Evolutionary conservation across 2,888 invertebrate species (phyloP).

Genomic region (Cremastinae sp.): DNA sequence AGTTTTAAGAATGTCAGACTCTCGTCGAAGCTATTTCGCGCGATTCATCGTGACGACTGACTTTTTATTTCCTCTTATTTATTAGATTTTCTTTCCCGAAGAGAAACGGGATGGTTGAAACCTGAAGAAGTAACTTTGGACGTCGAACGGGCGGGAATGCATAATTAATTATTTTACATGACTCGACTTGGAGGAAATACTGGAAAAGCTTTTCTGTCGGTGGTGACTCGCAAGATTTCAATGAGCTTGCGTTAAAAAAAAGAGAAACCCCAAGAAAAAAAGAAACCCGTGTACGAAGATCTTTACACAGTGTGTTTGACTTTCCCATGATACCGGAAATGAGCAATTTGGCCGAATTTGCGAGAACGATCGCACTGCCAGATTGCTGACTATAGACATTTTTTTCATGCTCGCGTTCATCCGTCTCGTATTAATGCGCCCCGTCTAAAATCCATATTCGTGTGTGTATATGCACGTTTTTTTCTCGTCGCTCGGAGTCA

Average conservation of each 20-base stretch:
- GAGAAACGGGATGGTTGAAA: conserved; percentile 38
- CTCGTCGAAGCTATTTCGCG: conserved; percentile 1
- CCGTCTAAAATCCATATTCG: conserved; percentile 8
- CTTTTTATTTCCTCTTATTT: conserved; percentile 17
- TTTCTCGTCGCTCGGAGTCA: neutral
- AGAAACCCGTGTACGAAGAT: neutral
- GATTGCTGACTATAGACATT: conserved; percentile 23
- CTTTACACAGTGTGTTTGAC: neutral
- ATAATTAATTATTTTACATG: conserved; percentile 49
- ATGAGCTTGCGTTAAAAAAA: neutral
- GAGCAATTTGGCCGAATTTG: conserved; percentile 37
- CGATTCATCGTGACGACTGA: conserved; percentile 48
- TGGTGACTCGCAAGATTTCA: conserved; percentile 2
- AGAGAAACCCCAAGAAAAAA: neutral
- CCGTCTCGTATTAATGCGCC: neutral
- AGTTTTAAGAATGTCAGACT: conserved; percentile 12
- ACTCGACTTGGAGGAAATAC: conserved; percentile 12
- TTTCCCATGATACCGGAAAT: conserved; percentile 31
- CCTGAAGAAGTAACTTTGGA: conserved; percentile 32
- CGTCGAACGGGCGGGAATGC: conserved; percentile 28
- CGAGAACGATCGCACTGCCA: conserved; percentile 32
- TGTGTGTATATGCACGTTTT: conserved; percentile 27
- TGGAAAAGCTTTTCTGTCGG: conserved; percentile 1
- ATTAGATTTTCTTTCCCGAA: neutral
- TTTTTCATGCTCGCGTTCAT: no score